These are phyloP conservation scores for Aphodius sticticus DNA, from an alignment of 2,888 invertebrate species.

Conservation along the genomic window DNA sequence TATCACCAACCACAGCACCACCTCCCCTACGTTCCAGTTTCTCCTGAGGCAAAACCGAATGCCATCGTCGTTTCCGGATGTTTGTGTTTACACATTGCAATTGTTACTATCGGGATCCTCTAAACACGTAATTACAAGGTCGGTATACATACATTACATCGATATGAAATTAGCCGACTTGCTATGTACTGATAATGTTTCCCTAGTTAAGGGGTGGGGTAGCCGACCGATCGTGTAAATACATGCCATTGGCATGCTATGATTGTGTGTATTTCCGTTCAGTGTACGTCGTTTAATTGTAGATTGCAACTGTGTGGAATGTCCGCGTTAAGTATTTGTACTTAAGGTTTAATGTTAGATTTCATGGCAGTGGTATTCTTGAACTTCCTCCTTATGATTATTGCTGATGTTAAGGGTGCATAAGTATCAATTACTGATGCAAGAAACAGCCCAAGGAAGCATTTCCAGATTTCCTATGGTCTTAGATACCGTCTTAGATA, in stretches of 20 bases:
- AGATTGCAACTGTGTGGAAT: neutral
- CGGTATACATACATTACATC: neutral
- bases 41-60: neutral
- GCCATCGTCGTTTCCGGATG: neutral
- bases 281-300: neutral
- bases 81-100: neutral
- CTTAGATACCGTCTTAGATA: neutral
- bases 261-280: neutral
- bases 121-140: neutral
- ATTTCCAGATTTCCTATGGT: neutral
- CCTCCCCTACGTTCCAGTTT: neutral
- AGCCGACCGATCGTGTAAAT: neutral
- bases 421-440: neutral
- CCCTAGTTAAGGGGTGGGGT: too few species aligned
- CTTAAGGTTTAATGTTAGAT: neutral
- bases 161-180: neutral
- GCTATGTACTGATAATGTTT: neutral
- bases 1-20: neutral
- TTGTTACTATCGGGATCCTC: neutral
- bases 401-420: constrained; percentile 4
- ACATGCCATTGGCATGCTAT: neutral
- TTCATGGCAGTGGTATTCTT: neutral
- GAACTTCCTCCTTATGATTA: neutral
- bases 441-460: neutral
- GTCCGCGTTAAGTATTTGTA: neutral